Percentiles rank a stretch among this genome's conserved stretches.
Evolutionary conservation across 2,113 vertebrate species (phyloP).

Genomic region (Potamarius usumacintae): DNA sequence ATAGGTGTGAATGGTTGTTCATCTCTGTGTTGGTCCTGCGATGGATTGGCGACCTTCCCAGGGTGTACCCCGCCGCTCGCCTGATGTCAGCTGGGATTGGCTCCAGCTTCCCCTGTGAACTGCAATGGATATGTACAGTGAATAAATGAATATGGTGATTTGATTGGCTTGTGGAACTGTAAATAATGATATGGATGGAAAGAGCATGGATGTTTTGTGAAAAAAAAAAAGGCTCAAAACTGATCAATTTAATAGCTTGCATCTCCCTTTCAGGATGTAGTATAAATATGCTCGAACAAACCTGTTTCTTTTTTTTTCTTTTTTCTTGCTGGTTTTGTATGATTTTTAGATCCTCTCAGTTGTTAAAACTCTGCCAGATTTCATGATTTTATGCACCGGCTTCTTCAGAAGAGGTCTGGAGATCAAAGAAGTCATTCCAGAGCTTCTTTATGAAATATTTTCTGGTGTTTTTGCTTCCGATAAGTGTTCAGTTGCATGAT

Average conservation of each 20-base stretch:
- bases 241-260: no score
- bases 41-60: no score
- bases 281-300: background rate
- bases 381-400: background rate
- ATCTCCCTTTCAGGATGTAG: background rate
- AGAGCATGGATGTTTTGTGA: background rate
- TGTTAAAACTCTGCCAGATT: background rate
- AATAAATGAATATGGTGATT: background rate
- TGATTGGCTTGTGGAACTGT: background rate
- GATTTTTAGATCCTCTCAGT: background rate
- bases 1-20: no score
- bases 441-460: background rate
- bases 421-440: background rate
- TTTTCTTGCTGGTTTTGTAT: background rate
- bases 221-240: no score
- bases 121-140: no score
- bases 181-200: background rate
- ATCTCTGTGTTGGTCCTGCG: no score
- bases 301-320: background rate
- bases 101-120: no score
- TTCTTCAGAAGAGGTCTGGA: background rate
- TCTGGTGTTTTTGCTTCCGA: background rate
- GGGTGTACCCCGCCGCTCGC: no score
- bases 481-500: background rate
- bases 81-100: no score